Evolutionary conservation across 2,113 vertebrate genomes (phyloP).

Genomic region (Meles meles): DNA sequence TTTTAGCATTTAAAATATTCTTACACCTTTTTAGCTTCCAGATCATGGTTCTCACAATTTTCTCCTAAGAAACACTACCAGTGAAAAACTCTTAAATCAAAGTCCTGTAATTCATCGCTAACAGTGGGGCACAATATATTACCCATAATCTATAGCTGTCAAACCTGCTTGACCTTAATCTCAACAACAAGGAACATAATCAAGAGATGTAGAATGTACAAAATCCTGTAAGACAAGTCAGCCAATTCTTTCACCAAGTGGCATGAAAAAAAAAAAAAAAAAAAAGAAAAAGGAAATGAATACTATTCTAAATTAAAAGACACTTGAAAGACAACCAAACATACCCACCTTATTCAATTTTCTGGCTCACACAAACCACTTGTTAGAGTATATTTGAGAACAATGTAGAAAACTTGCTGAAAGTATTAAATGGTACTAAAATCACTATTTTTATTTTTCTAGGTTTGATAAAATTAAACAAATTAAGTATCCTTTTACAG

Average conservation of each 20-base stretch:
- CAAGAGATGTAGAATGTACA: neutral
- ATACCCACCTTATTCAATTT: neutral
- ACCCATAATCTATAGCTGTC: neutral
- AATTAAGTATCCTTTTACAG: neutral
- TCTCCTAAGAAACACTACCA: neutral
- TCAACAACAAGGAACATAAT: neutral
- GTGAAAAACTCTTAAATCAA: neutral
- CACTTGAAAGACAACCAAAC: neutral
- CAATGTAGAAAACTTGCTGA: neutral
- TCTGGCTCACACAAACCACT: neutral
- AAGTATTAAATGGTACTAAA: neutral
- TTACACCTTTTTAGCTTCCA: neutral
- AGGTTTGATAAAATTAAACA: neutral
- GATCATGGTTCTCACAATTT: neutral
- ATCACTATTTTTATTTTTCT: neutral
- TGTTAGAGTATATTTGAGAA: neutral
- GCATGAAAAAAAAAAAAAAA: neutral
- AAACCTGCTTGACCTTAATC: neutral
- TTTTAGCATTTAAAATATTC: conserved; percentile 22
- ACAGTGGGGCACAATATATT: neutral
- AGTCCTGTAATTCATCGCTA: neutral
- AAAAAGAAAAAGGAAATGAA: neutral
- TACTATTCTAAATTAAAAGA: neutral
- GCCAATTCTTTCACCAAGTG: neutral
- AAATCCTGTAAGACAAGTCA: neutral